Evolutionary conservation across 1,140 invertebrate species (phyloP).

Genomic region (Glomeris maerens): DNA sequence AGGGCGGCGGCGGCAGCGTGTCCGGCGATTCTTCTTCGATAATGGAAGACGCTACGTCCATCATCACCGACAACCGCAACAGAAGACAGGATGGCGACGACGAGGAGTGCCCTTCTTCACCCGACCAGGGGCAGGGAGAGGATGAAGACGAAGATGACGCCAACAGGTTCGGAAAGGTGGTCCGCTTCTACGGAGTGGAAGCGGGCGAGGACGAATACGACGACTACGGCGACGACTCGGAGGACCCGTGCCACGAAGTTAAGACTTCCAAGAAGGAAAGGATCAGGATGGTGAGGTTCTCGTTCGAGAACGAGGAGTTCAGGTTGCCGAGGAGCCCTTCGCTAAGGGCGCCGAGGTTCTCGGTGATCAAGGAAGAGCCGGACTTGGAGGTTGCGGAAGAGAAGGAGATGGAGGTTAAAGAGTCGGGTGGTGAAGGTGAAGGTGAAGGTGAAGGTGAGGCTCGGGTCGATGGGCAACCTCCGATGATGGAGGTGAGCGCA

Average conservation of each 20-base stretch:
- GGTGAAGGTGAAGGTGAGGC: background rate
- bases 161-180: background rate
- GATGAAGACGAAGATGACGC: background rate
- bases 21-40: background rate
- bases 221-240: too few relatives aligned
- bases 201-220: too few relatives aligned
- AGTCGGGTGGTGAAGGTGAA: background rate
- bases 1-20: background rate
- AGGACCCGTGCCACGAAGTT: constrained; percentile 1
- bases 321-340: background rate
- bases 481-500: background rate
- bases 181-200: background rate
- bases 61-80: background rate
- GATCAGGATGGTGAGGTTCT: constrained; percentile 1
- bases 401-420: background rate
- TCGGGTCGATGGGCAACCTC: background rate
- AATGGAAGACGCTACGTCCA: background rate
- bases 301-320: background rate
- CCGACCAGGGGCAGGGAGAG: too few relatives aligned
- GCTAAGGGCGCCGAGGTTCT: background rate
- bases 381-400: background rate
- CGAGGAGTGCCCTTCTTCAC: too few relatives aligned
- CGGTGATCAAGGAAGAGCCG: background rate
- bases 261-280: background rate
- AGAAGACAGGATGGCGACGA: background rate